phyloP scores from a whole-genome alignment of 2,888 invertebrate species.

The Drosophila ochracea region DNA sequence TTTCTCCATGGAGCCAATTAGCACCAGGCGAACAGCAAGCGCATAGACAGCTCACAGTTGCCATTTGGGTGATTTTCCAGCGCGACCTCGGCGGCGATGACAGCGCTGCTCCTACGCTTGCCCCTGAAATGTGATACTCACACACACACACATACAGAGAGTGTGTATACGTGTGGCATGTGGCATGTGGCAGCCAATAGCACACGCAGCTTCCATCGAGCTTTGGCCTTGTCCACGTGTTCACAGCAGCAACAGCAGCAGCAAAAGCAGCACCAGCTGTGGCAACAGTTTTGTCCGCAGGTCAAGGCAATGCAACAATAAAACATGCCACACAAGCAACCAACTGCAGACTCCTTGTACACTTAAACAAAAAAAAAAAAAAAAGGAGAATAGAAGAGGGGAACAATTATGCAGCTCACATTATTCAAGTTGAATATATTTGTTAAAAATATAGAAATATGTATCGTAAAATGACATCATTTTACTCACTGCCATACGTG shows the following conservation, averaged over 20 bases:
- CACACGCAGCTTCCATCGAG: conserved; percentile 55
- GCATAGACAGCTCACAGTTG: conserved; percentile 31
- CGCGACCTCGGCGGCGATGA: neutral
- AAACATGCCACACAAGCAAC: conserved; percentile 22
- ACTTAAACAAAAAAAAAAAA: conserved; percentile 19
- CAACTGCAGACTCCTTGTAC: conserved; percentile 20
- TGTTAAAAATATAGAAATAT: neutral
- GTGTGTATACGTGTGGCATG: conserved; percentile 12
- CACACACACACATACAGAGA: conserved; percentile 8
- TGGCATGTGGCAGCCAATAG: conserved; percentile 34
- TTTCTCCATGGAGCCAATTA: conserved; percentile 83
- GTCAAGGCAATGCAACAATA: conserved; percentile 46
- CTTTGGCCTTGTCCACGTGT: conserved; percentile 54
- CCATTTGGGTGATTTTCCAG: conserved; percentile 12
- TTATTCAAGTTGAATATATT: neutral
- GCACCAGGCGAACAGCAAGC: conserved; percentile 80
- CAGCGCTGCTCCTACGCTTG: conserved; percentile 43
- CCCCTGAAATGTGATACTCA: conserved; percentile 56
- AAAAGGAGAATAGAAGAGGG: neutral
- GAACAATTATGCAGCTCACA: neutral
- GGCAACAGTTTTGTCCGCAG: conserved; percentile 31
- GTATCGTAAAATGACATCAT: neutral
- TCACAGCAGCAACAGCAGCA: conserved; percentile 8
- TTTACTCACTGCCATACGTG: neutral
- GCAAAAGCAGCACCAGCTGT: neutral